Conservation (phyloP, 2,888 invertebrate genomes). For the Lampropteryx suffumata region DNA sequence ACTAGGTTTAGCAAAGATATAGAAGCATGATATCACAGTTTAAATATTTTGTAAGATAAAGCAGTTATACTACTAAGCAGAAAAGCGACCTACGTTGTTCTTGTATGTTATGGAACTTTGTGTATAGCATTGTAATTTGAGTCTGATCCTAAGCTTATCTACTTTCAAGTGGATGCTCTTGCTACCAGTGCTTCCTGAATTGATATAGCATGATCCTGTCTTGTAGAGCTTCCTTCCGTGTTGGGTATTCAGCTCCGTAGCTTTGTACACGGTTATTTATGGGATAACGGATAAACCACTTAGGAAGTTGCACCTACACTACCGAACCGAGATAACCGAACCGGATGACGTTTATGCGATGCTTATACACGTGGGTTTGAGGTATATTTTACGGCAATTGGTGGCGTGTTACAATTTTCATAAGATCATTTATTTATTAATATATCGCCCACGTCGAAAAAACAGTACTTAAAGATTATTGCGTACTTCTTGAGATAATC, state of each 20-base stretch:
- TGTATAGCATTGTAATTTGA: conserved; percentile 50
- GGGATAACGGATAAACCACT: conserved; percentile 70
- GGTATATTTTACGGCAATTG: conserved; percentile 26
- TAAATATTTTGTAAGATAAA: conserved; percentile 16
- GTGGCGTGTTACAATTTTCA: conserved; percentile 35
- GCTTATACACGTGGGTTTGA: conserved; percentile 36
- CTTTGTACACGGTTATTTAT: conserved; percentile 31
- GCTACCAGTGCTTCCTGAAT: conserved; percentile 68
- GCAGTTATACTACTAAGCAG: conserved; percentile 29
- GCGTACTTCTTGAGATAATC: conserved; percentile 34
- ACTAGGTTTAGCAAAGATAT: conserved; percentile 16
- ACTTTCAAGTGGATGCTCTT: conserved; percentile 56
- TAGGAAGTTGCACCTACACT: conserved; percentile 57
- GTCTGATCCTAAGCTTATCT: conserved; percentile 63
- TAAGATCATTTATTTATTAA: conserved; percentile 30
- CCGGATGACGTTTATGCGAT: conserved; percentile 33
- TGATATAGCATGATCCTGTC: conserved; percentile 65
- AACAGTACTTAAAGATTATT: conserved; percentile 13
- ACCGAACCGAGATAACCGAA: conserved; percentile 34
- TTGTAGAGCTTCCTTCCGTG: conserved; percentile 77
- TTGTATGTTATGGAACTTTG: conserved; percentile 33
- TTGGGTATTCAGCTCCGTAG: conserved; percentile 45
- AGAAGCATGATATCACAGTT: not conserved
- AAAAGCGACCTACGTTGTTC: conserved; percentile 19
- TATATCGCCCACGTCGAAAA: conserved; percentile 34